Evolutionary conservation across 2,888 invertebrate species (phyloP).

Genomic region (Chesias legatella): DNA sequence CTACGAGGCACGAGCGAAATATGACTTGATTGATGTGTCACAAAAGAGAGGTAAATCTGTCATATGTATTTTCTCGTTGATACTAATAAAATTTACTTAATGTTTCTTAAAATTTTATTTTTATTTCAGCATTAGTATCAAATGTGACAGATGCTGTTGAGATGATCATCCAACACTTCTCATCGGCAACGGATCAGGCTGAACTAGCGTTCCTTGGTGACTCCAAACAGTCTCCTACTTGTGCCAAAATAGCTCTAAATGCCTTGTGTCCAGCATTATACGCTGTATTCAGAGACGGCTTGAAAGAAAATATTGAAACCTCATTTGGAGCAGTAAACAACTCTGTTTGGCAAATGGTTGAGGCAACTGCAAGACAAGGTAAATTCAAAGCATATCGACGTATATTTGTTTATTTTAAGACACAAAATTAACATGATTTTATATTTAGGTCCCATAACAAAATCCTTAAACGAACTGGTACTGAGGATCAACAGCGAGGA

Average conservation of each 20-base stretch:
- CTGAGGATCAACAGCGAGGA: slow-evolving; percentile 91
- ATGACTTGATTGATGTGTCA: slow-evolving; percentile 76
- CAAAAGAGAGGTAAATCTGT: slow-evolving; percentile 81
- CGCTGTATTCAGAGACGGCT: slow-evolving; percentile 90
- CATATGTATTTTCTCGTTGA: no score
- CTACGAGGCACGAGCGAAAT: slow-evolving; percentile 62
- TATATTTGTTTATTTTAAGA: background rate
- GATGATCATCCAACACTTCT: slow-evolving; percentile 86
- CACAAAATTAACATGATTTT: slow-evolving; percentile 5
- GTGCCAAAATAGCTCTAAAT: slow-evolving; percentile 87
- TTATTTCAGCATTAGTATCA: slow-evolving; percentile 83
- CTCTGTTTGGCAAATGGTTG: slow-evolving; percentile 94
- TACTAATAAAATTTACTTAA: no score
- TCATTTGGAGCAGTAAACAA: slow-evolving; percentile 92
- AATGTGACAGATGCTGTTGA: slow-evolving; percentile 88
- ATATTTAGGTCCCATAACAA: slow-evolving; percentile 85
- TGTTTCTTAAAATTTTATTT: background rate
- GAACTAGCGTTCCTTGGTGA: slow-evolving; percentile 82
- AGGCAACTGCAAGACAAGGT: slow-evolving; percentile 92
- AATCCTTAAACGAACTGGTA: slow-evolving; percentile 90
- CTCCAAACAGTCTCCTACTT: slow-evolving; percentile 81
- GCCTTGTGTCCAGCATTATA: slow-evolving; percentile 91
- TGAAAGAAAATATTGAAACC: slow-evolving; percentile 89
- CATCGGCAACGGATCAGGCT: slow-evolving; percentile 82
- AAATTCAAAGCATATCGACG: slow-evolving; percentile 14